A percentile compares a stretch with the other conserved stretches of the same genome.
Conservation (phyloP, 2,113 vertebrate species). For the Neopipo cinnamomea region DNA sequence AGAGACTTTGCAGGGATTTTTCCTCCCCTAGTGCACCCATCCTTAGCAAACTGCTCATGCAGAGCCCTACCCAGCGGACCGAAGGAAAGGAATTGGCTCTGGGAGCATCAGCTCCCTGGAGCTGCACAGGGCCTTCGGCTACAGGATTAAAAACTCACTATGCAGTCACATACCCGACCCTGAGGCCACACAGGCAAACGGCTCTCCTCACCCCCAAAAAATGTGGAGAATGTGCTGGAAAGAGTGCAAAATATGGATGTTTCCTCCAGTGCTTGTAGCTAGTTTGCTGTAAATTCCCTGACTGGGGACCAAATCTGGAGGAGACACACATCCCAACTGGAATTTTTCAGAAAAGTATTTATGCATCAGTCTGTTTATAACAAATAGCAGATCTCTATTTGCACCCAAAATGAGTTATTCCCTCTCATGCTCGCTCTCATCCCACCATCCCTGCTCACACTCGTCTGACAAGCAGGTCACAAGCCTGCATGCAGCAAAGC, state of each 20-base stretch:
- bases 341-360: neutral
- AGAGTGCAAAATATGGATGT: neutral
- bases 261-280: neutral
- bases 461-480: neutral
- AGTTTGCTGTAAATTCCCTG: neutral
- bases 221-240: neutral
- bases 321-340: neutral
- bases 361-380: neutral
- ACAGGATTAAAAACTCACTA: neutral
- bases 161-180: neutral
- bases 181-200: neutral
- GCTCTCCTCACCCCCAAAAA: neutral
- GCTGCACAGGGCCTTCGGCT: neutral
- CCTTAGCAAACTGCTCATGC: neutral
- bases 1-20: neutral
- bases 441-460: neutral
- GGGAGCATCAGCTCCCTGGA: neutral
- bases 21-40: neutral
- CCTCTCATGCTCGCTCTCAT: accelerated
- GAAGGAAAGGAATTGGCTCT: neutral
- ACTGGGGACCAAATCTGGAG: neutral
- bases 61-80: neutral
- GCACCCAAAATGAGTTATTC: neutral
- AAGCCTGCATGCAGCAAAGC: neutral
- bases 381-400: neutral